Percentiles rank a stretch among this genome's conserved stretches.
phyloP scores from a whole-genome alignment of 2,113 vertebrate species.

The Rhinopomastus cyanomelas region DNA sequence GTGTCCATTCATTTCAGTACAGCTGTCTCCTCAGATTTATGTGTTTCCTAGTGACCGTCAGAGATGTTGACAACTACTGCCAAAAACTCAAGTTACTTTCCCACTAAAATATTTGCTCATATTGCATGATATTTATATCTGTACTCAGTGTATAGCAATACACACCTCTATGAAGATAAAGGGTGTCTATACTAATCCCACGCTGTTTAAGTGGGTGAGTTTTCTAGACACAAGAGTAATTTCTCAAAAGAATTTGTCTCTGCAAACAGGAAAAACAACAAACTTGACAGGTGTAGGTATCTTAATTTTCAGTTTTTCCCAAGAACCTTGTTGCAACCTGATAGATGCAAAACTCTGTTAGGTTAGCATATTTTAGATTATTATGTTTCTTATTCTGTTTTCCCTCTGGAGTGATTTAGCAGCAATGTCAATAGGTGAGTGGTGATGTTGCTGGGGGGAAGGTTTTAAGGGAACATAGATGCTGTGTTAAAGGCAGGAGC shows the following conservation, averaged over 20 bases:
- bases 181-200: neutral
- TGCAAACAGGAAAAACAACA: neutral
- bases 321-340: neutral
- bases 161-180: slow-evolving; percentile 10
- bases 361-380: no score
- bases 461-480: no score
- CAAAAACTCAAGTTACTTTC: neutral
- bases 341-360: neutral
- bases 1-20: neutral
- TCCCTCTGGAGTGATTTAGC: no score
- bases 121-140: neutral
- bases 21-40: neutral
- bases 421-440: no score
- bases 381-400: no score
- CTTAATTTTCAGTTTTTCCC: neutral
- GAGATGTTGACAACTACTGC: neutral
- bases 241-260: neutral
- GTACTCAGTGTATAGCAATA: neutral
- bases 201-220: neutral
- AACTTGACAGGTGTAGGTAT: neutral
- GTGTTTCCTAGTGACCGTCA: neutral
- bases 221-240: neutral
- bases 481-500: no score
- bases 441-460: no score
- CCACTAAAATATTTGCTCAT: neutral